Base-by-base conservation (phyloP, 2,888 invertebrate species). In the Mechanitis mazaeus region DNA sequence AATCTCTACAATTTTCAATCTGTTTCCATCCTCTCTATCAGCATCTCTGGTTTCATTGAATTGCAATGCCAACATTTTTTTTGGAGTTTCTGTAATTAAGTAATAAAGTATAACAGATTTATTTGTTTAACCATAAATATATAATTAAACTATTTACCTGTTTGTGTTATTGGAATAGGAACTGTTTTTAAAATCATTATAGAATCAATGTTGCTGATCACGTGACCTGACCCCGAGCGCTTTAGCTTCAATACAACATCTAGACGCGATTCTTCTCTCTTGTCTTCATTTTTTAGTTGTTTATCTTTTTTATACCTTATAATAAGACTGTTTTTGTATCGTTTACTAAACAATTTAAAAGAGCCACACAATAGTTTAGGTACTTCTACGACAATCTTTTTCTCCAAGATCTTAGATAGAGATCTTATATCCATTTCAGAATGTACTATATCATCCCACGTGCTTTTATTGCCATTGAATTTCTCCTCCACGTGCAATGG, bases 371-470 rank as follows among this genome's bases (percentile, higher is more conserved):
- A 75, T 46, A 83, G 57, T 69, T 84, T 85, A 0, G 89, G 89
- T 12, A 89, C 74, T 75, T 87, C 82, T 7, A 88, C 64, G 4
- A 85, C 69, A 47, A 88, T 81, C 75, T 78, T 84, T 70, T 85
- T 87, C 68, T 86, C 84, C 28, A 89, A 72, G 64, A 87, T 81
- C 72, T 83, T 88, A 1, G 84, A 81, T 31, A 89, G 69, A 2
- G 82, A 83, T 66, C 83, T 77, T 2, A 88, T 63, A 65, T 89
- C 87, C n/a, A 88, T 77, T 72, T 83, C 84, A 1, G 88, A 86
- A 68, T 82, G 85, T 9, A 87, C 80, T 50, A 84, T 73, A 45
- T 86, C 83, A 64, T 86, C 80, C 85, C 85, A 85, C 3, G 73
- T 79, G 3, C 75, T 74, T 2, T 65, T 69, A 5, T 65, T 62